A percentile compares a stretch with the other conserved stretches of the same genome.
These are phyloP conservation scores for Eubasilissa splendida DNA, from an alignment of 2,888 invertebrate species.

Conservation along the genomic window DNA sequence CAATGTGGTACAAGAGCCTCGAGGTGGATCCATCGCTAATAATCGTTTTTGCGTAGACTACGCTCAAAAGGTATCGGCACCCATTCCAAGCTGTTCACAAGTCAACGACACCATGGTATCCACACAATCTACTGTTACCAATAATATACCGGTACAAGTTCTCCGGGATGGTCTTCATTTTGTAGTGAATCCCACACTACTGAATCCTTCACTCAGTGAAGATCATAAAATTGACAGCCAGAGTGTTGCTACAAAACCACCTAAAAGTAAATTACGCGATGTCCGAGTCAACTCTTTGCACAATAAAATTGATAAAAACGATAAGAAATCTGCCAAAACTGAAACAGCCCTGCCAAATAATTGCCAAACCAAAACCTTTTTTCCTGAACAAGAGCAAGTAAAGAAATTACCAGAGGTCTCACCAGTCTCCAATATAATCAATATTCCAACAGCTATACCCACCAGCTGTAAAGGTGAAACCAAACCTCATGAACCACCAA, in stretches of 20 bases:
- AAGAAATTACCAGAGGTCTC: slow-evolving; percentile 63
- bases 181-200: slow-evolving; percentile 47
- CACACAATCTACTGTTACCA: slow-evolving; percentile 27
- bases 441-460: slow-evolving; percentile 63
- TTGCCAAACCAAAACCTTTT: slow-evolving; percentile 70
- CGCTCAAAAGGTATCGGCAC: slow-evolving; percentile 40
- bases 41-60: slow-evolving; percentile 43
- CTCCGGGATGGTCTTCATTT: slow-evolving; percentile 49
- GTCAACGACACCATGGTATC: slow-evolving; percentile 25
- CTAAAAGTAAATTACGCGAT: slow-evolving; percentile 69
- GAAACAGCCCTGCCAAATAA: slow-evolving; percentile 59
- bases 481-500: slow-evolving; percentile 67
- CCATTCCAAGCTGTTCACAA: slow-evolving; percentile 42
- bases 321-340: slow-evolving; percentile 63
- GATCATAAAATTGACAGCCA: slow-evolving; percentile 63
- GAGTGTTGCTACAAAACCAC: slow-evolving; percentile 63
- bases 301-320: slow-evolving; percentile 69
- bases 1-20: slow-evolving; percentile 4
- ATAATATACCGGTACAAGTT: slow-evolving; percentile 45
- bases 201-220: slow-evolving; percentile 39
- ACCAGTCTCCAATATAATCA: slow-evolving; percentile 70
- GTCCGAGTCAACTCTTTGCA: slow-evolving; percentile 71
- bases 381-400: slow-evolving; percentile 66
- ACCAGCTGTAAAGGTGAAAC: slow-evolving; percentile 66
- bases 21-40: not conserved